Evolutionary conservation across 1,140 invertebrate species (phyloP).

Genomic region (Asbolus verrucosus): DNA sequence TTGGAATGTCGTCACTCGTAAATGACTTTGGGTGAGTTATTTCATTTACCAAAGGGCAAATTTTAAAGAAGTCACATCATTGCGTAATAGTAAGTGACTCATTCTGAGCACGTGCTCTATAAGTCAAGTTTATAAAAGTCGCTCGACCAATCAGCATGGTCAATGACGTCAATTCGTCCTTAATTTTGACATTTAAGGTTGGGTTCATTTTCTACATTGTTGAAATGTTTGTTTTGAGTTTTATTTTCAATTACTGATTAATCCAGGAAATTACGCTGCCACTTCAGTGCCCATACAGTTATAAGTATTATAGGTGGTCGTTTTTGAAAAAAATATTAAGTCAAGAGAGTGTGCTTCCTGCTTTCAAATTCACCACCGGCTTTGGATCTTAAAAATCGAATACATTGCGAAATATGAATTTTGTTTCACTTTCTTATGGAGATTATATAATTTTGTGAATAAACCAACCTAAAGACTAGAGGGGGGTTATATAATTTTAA

Average conservation of each 20-base stretch:
- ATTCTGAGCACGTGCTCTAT: too few relatives aligned
- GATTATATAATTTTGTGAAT: constrained; percentile 29
- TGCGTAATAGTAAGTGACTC: too few relatives aligned
- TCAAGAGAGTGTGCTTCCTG: constrained; percentile 23
- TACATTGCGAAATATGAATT: constrained; percentile 35
- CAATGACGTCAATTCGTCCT: constrained; percentile 13
- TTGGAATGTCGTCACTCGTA: too few relatives aligned
- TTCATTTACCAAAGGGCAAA: too few relatives aligned
- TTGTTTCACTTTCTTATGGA: constrained; percentile 25
- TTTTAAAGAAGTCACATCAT: too few relatives aligned
- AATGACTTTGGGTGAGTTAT: too few relatives aligned
- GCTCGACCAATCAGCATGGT: too few relatives aligned
- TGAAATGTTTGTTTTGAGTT: constrained; percentile 9
- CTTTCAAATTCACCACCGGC: constrained; percentile 26
- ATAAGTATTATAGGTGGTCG: background rate
- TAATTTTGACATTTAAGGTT: constrained; percentile 24
- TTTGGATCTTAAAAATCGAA: constrained; percentile 20
- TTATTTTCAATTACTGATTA: background rate
- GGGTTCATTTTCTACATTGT: constrained; percentile 1
- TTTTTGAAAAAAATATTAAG: constrained; percentile 5
- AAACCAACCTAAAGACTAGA: constrained; percentile 13
- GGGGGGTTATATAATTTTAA: constrained; percentile 21
- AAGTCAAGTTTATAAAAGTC: too few relatives aligned
- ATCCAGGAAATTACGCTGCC: background rate
- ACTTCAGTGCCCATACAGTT: background rate